Conservation (phyloP, 2,797 vertebrate genomes). For the Poecilia picta region DNA sequence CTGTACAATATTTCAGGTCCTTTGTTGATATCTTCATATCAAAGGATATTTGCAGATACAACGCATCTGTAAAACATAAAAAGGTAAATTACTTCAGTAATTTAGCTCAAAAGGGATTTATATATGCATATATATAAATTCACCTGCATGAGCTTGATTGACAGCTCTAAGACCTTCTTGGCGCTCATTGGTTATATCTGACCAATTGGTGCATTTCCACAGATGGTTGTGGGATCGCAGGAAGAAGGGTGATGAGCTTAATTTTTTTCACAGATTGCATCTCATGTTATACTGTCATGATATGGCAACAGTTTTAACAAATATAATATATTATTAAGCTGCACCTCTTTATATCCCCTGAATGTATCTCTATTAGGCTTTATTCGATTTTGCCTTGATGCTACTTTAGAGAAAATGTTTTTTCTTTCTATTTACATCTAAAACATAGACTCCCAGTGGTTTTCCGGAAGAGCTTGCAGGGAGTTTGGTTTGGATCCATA, state of each 20-base stretch:
- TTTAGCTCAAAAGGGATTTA: not conserved
- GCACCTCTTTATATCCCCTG: not conserved
- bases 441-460: conserved; percentile 46
- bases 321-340: not conserved
- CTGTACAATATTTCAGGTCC: not conserved
- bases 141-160: not conserved
- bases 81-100: not conserved
- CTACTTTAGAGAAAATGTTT: not conserved
- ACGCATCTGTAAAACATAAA: not conserved
- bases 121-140: no score
- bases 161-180: no score
- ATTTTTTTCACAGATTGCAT: no score
- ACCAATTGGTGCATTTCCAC: no score
- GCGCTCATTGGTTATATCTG: no score
- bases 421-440: conserved; percentile 44
- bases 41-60: not conserved
- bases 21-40: not conserved
- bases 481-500: conserved; percentile 19
- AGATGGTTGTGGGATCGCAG: no score
- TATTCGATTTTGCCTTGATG: not conserved
- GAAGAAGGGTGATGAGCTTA: no score
- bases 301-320: no score
- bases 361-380: not conserved
- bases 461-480: conserved; percentile 25
- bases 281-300: no score